Percentiles rank a stretch among this genome's conserved stretches.
phyloP scores from a whole-genome alignment of 2,113 vertebrate genomes.

The Ciconia maguari region DNA sequence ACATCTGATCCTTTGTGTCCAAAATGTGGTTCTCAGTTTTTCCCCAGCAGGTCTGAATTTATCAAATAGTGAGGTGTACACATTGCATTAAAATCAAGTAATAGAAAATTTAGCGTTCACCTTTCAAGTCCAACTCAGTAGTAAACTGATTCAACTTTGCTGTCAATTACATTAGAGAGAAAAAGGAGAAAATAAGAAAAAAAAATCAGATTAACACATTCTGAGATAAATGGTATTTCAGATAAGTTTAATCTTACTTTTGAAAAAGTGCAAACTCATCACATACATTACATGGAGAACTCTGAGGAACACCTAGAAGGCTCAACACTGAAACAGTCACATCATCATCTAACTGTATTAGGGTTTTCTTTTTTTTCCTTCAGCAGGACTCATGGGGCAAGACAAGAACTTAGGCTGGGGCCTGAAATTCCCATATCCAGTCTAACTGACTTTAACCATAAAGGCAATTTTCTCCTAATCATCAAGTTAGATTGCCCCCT shows the following conservation, averaged over 20 bases:
- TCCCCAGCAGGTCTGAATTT: conserved; percentile 39
- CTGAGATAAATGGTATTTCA: conserved; percentile 47
- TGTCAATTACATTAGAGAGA: conserved; percentile 30
- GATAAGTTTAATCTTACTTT: conserved; percentile 40
- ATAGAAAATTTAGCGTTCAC: conserved; percentile 44
- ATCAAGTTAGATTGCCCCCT: background rate
- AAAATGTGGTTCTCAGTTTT: background rate
- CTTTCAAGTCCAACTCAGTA: conserved; percentile 8
- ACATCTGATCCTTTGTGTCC: background rate
- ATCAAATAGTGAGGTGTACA: conserved; percentile 1
- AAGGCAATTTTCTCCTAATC: background rate
- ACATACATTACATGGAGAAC: background rate
- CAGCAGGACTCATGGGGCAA: background rate
- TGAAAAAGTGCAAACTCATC: conserved; percentile 38
- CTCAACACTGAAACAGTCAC: background rate
- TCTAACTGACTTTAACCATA: background rate
- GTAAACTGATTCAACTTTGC: conserved; percentile 20
- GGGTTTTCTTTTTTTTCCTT: background rate
- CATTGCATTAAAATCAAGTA: conserved; percentile 28
- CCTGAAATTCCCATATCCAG: background rate
- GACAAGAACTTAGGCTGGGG: background rate
- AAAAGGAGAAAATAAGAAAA: conserved; percentile 22
- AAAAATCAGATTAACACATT: conserved; percentile 35
- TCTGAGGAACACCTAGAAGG: background rate
- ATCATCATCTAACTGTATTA: background rate